Evolutionary conservation across 2,797 vertebrate species (phyloP).

Genomic region (Saxicola maurus): DNA sequence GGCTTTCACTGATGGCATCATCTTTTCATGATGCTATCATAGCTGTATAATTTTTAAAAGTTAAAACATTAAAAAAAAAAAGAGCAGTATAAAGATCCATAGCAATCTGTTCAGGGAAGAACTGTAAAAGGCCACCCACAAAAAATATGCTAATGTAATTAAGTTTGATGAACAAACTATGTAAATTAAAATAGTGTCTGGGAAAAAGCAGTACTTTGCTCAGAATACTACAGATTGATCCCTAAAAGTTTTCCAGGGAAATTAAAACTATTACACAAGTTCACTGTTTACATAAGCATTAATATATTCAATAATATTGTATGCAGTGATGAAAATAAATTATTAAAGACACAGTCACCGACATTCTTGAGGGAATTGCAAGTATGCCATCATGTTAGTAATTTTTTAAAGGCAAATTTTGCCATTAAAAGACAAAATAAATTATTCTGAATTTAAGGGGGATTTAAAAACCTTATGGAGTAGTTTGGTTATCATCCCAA

Average conservation of each 20-base stretch:
- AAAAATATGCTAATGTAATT: constrained; percentile 54
- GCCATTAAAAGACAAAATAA: not conserved
- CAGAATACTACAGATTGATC: not conserved
- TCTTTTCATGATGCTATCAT: not conserved
- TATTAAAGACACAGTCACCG: not conserved
- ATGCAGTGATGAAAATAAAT: not conserved
- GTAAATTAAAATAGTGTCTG: constrained; percentile 54
- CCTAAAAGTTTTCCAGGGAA: not conserved
- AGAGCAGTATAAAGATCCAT: not conserved
- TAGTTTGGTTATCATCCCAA: not conserved
- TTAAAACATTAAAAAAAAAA: not conserved
- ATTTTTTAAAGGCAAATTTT: constrained; percentile 1
- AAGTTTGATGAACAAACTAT: constrained; percentile 41
- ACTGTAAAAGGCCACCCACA: not conserved
- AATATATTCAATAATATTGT: not conserved
- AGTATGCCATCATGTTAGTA: not conserved
- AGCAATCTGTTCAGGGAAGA: constrained; percentile 1
- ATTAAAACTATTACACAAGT: not conserved
- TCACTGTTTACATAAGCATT: constrained; percentile 15
- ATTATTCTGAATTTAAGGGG: not conserved
- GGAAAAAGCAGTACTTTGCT: not conserved
- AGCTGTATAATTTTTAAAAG: not conserved
- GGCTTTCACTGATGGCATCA: not conserved
- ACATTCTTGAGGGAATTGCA: not conserved
- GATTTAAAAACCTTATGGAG: not conserved